Evolutionary conservation across 2,797 vertebrate species (phyloP).

Genomic region (Sebastes hubbsi): DNA sequence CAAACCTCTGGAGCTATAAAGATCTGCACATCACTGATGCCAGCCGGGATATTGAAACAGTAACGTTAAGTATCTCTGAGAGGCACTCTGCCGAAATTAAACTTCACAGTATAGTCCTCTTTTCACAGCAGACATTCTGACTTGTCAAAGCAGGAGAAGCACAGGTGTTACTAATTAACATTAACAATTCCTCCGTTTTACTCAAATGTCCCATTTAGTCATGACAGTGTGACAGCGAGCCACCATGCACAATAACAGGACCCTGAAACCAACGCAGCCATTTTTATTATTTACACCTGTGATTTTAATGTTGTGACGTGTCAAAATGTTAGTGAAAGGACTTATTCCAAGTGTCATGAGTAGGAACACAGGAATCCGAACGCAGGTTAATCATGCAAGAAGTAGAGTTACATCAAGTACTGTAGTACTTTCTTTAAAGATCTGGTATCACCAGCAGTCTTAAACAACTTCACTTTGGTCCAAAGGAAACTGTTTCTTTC

Average conservation of each 20-base stretch:
- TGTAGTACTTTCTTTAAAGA: neutral
- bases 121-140: neutral
- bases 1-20: neutral
- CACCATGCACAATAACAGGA: neutral
- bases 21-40: neutral
- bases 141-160: neutral
- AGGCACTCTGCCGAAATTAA: neutral
- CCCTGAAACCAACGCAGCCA: neutral
- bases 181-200: neutral
- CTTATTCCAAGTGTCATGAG: neutral
- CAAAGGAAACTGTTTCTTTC: neutral
- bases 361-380: neutral
- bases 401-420: neutral
- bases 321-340: neutral
- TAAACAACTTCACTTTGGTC: neutral
- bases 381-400: neutral
- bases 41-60: neutral
- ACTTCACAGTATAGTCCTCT: neutral
- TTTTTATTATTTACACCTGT: neutral
- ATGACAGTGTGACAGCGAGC: neutral
- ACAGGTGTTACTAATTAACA: neutral
- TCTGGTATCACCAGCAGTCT: neutral
- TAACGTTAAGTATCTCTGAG: neutral
- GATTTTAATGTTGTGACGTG: neutral
- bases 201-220: neutral